Conservation (phyloP, 2,797 vertebrate genomes). For the Halcyon smyrnensis region DNA sequence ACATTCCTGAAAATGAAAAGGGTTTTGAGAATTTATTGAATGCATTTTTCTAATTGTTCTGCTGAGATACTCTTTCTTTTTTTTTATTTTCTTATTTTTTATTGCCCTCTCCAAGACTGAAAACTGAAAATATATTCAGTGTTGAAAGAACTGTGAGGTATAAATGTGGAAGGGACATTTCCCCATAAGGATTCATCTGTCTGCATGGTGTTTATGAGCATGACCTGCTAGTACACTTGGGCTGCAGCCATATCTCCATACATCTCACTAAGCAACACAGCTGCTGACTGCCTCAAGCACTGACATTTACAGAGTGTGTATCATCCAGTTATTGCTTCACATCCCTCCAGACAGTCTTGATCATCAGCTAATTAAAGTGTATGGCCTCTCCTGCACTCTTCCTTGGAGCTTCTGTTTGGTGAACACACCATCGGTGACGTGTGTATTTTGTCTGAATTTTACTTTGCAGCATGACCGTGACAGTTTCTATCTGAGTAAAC, state of each 20-base stretch:
- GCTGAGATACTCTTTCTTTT: not conserved
- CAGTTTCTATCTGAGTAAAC: not conserved
- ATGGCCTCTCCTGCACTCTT: not conserved
- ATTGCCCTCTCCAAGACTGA: not conserved
- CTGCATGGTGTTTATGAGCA: not conserved
- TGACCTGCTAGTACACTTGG: not conserved
- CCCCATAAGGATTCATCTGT: not conserved
- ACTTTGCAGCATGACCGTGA: not conserved
- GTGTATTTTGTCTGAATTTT: not conserved
- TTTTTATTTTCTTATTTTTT: not conserved
- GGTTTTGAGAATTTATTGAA: not conserved
- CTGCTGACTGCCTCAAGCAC: not conserved
- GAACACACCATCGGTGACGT: not conserved
- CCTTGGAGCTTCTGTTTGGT: not conserved
- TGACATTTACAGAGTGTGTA: not conserved
- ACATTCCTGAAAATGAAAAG: not conserved
- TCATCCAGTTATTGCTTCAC: not conserved
- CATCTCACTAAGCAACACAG: not conserved
- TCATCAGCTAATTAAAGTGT: constrained; percentile 32
- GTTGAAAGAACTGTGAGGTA: not conserved
- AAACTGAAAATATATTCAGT: not conserved
- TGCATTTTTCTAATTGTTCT: not conserved
- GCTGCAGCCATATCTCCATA: not conserved
- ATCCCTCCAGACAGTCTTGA: not conserved
- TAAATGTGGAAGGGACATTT: not conserved